These are phyloP conservation scores for Phyllopteryx taeniolatus DNA, from an alignment of 2,113 vertebrate species.

Conservation along the genomic window DNA sequence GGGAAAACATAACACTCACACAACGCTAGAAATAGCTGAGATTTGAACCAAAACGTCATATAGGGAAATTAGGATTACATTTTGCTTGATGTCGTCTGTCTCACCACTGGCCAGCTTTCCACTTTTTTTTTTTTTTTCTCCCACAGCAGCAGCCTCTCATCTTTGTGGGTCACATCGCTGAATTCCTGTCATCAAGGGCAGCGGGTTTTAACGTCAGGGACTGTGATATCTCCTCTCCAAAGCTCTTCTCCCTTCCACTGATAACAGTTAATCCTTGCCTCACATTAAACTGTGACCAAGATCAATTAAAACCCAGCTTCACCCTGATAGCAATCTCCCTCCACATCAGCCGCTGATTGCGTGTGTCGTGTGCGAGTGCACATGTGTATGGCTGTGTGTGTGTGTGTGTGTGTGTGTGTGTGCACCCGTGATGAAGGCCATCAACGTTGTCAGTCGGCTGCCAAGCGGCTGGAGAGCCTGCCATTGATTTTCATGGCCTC, in stretches of 20 bases:
- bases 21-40: constrained; percentile 63
- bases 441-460: constrained; percentile 54
- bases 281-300: constrained; percentile 77
- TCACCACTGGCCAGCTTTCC: constrained; percentile 59
- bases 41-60: constrained; percentile 59
- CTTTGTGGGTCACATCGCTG: constrained; percentile 70
- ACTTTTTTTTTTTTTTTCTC: constrained; percentile 27
- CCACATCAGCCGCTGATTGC: constrained; percentile 54
- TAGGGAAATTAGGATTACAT: constrained; percentile 72
- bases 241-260: constrained; percentile 58
- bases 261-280: constrained; percentile 77
- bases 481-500: constrained; percentile 72
- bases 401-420: constrained; percentile 27
- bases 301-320: constrained; percentile 77
- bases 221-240: constrained; percentile 68
- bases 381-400: constrained; percentile 21
- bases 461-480: constrained; percentile 62
- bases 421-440: constrained; percentile 40
- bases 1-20: constrained; percentile 39
- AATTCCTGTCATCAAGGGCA: constrained; percentile 72
- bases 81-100: constrained; percentile 59
- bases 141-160: constrained; percentile 57
- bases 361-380: constrained; percentile 37
- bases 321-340: constrained; percentile 71
- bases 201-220: constrained; percentile 69